Conservation (phyloP, 2,113 vertebrate species). For the Misgurnus anguillicaudatus region DNA sequence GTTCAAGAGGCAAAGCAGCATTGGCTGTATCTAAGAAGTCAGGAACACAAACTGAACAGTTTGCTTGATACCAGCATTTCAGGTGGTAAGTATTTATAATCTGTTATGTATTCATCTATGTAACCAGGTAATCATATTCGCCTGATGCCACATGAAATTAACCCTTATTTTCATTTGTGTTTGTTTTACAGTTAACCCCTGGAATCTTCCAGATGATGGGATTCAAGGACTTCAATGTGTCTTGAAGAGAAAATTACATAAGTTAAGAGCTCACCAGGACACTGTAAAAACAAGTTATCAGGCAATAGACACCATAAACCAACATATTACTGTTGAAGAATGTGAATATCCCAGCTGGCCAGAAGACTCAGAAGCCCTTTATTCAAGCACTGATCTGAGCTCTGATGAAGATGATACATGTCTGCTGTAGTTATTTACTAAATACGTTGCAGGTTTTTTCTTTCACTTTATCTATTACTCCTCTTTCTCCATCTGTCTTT, state of each 20-base stretch:
- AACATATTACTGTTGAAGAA: constrained; percentile 5
- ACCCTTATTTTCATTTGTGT: not conserved
- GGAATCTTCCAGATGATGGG: not conserved
- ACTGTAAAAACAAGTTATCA: constrained; percentile 7
- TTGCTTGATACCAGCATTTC: not conserved
- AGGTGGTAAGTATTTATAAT: constrained; percentile 6
- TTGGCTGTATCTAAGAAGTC: not conserved
- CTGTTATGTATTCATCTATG: too few species aligned
- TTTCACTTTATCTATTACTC: too few species aligned
- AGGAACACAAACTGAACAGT: not conserved
- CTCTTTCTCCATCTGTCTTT: too few species aligned
- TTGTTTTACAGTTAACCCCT: not conserved
- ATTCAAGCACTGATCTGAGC: constrained; percentile 1
- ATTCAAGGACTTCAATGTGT: constrained; percentile 12
- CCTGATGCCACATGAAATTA: not conserved
- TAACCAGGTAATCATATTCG: not conserved
- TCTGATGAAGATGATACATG: not conserved
- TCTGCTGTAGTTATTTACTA: not conserved
- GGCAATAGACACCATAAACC: not conserved
- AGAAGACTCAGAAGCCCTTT: not conserved
- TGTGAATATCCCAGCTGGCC: not conserved
- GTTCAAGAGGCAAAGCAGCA: not conserved
- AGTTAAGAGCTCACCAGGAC: constrained; percentile 4
- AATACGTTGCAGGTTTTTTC: not conserved
- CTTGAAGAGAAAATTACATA: constrained; percentile 14